Conservation (phyloP, 2,113 vertebrate species). For the Gobio gobio region DNA sequence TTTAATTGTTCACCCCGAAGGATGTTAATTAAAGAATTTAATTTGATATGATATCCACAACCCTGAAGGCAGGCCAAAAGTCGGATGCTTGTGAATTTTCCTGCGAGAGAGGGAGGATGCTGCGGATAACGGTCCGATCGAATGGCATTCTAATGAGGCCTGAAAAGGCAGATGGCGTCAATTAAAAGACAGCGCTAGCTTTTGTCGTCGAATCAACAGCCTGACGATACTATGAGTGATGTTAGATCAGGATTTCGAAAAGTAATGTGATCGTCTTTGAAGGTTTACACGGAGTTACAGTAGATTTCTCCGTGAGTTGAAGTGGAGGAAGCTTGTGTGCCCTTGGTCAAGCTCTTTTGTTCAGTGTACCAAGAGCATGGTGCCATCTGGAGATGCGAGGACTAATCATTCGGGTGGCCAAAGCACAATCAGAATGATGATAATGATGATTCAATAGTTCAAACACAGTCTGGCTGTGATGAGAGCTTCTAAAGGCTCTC, state of each 20-base stretch:
- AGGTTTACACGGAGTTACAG: background rate
- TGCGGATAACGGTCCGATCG: background rate
- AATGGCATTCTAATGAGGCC: background rate
- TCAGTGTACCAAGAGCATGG: constrained; percentile 45
- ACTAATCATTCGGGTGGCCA: constrained; percentile 48
- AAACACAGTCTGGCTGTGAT: background rate
- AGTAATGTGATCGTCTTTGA: constrained; percentile 2
- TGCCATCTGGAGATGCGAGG: constrained; percentile 62
- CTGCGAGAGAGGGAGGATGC: background rate
- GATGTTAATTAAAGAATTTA: constrained; percentile 40
- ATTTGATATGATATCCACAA: constrained; percentile 31
- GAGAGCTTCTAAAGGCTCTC: too few species aligned
- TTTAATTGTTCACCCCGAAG: constrained; percentile 33
- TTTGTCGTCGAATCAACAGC: background rate
- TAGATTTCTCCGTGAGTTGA: background rate
- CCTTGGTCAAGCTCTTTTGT: constrained; percentile 27
- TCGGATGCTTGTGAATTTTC: background rate
- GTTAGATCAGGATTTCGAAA: constrained; percentile 1
- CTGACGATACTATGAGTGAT: constrained; percentile 8
- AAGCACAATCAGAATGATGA: constrained; percentile 46
- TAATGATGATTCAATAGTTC: constrained; percentile 1
- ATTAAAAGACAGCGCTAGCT: constrained; percentile 12
- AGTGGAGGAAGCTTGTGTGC: constrained; percentile 8
- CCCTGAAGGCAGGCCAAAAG: constrained; percentile 19
- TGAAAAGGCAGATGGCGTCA: constrained; percentile 17